Evolutionary conservation across 2,797 vertebrate species (phyloP).

Genomic region (Clarias fuscus): DNA sequence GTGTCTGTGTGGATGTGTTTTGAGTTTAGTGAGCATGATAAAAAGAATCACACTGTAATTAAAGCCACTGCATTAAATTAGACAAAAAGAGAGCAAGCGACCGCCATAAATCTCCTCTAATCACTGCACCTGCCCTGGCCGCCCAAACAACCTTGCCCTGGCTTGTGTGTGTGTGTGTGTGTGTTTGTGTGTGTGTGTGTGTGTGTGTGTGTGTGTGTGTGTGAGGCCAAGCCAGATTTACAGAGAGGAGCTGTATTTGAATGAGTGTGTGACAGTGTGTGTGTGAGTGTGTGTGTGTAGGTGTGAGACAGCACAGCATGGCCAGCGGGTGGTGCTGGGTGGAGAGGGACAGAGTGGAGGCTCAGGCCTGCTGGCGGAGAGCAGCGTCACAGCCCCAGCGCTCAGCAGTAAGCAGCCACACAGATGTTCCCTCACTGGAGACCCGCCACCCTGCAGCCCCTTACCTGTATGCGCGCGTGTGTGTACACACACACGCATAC

Average conservation of each 20-base stretch:
- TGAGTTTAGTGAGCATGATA: conserved; percentile 44
- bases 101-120: conserved; percentile 57
- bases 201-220: conserved; percentile 10
- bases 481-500: background rate
- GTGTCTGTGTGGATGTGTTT: background rate
- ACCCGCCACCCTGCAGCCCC: conserved; percentile 25
- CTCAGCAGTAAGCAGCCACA: conserved; percentile 41
- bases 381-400: conserved; percentile 36
- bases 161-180: conserved; percentile 35
- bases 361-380: conserved; percentile 50
- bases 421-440: conserved; percentile 50
- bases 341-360: conserved; percentile 40
- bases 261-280: conserved; percentile 19
- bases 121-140: conserved; percentile 57
- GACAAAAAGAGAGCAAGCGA: conserved; percentile 51
- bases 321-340: conserved; percentile 50
- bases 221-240: conserved; percentile 28
- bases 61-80: conserved; percentile 56
- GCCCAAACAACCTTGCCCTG: conserved; percentile 45
- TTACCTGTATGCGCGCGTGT: conserved; percentile 8
- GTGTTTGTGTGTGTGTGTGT: conserved; percentile 13
- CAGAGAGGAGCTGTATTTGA: conserved; percentile 26
- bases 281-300: conserved; percentile 28
- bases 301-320: conserved; percentile 51
- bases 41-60: conserved; percentile 51